Percentiles rank a stretch among this genome's conserved stretches.
phyloP scores from a whole-genome alignment of 64 coral and sea anemone genomes.

The Orbicella faveolata region DNA sequence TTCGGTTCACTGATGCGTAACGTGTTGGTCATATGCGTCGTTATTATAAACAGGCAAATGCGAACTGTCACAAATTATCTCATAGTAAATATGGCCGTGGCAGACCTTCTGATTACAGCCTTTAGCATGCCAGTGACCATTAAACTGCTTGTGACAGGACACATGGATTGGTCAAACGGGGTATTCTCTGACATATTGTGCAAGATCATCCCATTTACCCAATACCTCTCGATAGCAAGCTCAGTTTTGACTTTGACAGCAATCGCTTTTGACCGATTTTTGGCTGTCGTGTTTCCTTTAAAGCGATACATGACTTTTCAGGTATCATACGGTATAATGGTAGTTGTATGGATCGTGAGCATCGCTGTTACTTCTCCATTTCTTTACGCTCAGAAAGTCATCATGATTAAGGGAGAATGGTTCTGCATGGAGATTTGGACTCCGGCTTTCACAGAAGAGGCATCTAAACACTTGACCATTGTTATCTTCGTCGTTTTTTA shows the following conservation, averaged over 20 bases:
- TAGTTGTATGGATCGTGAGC: slow-evolving; percentile 54
- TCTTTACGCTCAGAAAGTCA: slow-evolving; percentile 48
- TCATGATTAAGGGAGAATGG: background rate
- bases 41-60: slow-evolving; percentile 72
- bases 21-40: slow-evolving; percentile 62
- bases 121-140: slow-evolving; percentile 66
- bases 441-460: background rate
- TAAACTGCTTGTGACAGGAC: background rate
- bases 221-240: slow-evolving; percentile 62
- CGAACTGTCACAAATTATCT: slow-evolving; percentile 86
- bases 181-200: slow-evolving; percentile 46
- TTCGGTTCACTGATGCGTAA: slow-evolving; percentile 63
- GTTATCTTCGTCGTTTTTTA: slow-evolving; percentile 73
- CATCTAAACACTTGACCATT: slow-evolving; percentile 57
- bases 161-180: slow-evolving; percentile 25
- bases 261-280: slow-evolving; percentile 80
- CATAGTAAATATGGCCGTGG: slow-evolving; percentile 85
- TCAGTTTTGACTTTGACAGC: slow-evolving; percentile 79
- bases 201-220: slow-evolving; percentile 73
- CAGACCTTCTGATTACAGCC: slow-evolving; percentile 64
- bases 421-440: slow-evolving; percentile 67
- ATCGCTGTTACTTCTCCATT: slow-evolving; percentile 49
- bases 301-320: slow-evolving; percentile 67
- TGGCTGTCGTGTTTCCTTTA: slow-evolving; percentile 76
- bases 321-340: slow-evolving; percentile 53